A percentile compares a stretch with the other conserved stretches of the same genome.
Evolutionary conservation across 2,888 invertebrate species (phyloP).

Genomic region (Ligdia adustata): DNA sequence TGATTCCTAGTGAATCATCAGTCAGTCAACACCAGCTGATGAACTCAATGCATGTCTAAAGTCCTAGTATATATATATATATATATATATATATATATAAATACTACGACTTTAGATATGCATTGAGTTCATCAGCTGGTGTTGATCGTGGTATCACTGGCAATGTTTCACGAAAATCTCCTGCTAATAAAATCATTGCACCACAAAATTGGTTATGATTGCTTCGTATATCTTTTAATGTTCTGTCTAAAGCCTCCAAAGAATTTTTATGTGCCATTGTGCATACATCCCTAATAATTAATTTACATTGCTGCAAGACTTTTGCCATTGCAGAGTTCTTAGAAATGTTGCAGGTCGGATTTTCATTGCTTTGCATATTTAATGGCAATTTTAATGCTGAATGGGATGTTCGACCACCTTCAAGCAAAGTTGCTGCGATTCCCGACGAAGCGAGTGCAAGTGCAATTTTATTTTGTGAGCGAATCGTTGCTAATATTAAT

Average conservation of each 20-base stretch:
- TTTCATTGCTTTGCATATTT: background rate
- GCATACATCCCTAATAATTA: no score
- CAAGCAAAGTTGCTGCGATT: background rate
- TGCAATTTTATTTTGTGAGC: background rate
- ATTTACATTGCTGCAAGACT: conserved; percentile 16
- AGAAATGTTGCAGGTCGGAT: background rate
- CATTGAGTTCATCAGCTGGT: no score
- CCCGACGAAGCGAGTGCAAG: background rate
- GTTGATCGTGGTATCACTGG: conserved; percentile 26
- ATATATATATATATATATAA: no score
- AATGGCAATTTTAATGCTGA: background rate
- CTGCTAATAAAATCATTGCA: conserved; percentile 12
- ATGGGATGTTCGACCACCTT: background rate
- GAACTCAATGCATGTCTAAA: no score
- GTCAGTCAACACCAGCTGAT: no score
- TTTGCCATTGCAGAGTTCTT: background rate
- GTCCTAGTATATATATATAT: no score
- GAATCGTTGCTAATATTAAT: background rate
- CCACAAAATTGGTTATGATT: conserved; percentile 6
- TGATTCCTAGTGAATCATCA: no score
- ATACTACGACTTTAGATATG: no score
- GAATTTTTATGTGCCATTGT: conserved; percentile 12
- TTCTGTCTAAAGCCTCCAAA: conserved; percentile 21
- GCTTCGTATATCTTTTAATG: conserved; percentile 16
- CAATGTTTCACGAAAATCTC: conserved; percentile 26